Base-by-base conservation (phyloP, 2,797 vertebrate species). In the Psittacula echo region DNA sequence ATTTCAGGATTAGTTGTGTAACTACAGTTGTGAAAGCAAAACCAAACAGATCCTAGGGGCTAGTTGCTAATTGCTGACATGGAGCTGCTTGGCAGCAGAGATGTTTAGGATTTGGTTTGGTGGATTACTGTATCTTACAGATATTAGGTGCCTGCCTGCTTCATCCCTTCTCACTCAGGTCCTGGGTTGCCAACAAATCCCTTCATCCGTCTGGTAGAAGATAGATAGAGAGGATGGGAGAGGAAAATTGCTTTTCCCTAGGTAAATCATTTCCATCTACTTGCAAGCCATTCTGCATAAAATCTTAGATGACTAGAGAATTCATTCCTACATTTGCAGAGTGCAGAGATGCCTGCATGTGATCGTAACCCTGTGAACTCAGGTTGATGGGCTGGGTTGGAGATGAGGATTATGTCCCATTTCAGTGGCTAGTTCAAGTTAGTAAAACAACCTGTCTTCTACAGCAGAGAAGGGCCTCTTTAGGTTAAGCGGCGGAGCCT, bases 381-480 rank as follows among this genome's bases (percentile, higher is more conserved):
- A 1, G 3, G 12, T n/a, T 11, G 4, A 10, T 2, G 1, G 1
- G 10, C 30, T 18, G 47, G 13, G 12, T 45, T 54, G 68, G 42
- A 72, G 68, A 5, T 7, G 56, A 48, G 30, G 73, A 44, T 71
- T 27, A 39, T 5, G 11, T 30, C 81, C 77, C n/a, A 2, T 71
- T 50, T 19, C 41, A 9, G 53, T 2, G 61, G 21, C 45, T 68
- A 4, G 16, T 3, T 9, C 6, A 29, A 78, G 24, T 37, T 83
- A 47, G 53, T 39, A 11, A 29, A 72, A 50, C 44, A 61, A 39
- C 23, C 44, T 13, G 42, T 56, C 53, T 45, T 58, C 8, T 53
- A 3, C 3, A 47, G 73, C 8, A 3, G 62, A 71, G 14, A 64
- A 87, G 64, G 88, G 61, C 84, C 92, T 83, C 82, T n/a, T 24